A percentile compares a stretch with the other conserved stretches of the same genome.
phyloP scores from a whole-genome alignment of 2,888 invertebrate genomes.

The Agrilus cyanescens region DNA sequence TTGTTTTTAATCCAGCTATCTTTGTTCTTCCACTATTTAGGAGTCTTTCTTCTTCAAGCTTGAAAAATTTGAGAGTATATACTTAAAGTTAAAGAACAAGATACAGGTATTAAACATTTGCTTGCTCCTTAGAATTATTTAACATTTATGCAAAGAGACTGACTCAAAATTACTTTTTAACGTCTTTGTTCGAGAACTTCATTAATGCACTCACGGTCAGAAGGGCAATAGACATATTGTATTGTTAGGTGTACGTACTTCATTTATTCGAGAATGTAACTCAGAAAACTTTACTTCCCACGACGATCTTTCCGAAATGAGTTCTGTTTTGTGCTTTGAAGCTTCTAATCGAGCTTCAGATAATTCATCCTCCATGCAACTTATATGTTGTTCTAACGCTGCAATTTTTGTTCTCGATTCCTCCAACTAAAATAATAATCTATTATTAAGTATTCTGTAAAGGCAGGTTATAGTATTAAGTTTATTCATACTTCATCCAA shows the following conservation, averaged over 20 bases:
- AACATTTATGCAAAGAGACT: too few species aligned
- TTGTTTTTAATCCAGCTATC: conserved; percentile 73
- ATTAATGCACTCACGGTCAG: too few species aligned
- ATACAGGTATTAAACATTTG: neutral
- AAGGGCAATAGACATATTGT: too few species aligned
- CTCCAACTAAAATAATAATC: conserved; percentile 41
- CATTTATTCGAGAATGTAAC: conserved; percentile 77
- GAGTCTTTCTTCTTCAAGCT: conserved; percentile 80
- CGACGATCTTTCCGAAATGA: conserved; percentile 78
- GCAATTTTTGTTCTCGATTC: conserved; percentile 60
- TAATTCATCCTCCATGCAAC: conserved; percentile 77
- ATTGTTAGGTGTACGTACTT: conserved; percentile 47
- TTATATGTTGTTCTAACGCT: conserved; percentile 69
- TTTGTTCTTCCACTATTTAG: conserved; percentile 73
- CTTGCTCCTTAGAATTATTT: too few species aligned
- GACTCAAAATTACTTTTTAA: too few species aligned
- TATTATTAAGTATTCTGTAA: conserved; percentile 1
- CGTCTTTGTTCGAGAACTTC: too few species aligned
- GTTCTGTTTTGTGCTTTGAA: conserved; percentile 75
- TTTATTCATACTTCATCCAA: conserved; percentile 54
- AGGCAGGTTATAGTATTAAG: neutral
- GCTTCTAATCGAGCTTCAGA: conserved; percentile 72
- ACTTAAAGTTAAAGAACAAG: too few species aligned
- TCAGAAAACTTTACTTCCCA: conserved; percentile 80
- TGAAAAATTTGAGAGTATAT: conserved; percentile 12